Evolutionary conservation across 2,113 vertebrate genomes (phyloP).

Genomic region (Chunga burmeisteri): DNA sequence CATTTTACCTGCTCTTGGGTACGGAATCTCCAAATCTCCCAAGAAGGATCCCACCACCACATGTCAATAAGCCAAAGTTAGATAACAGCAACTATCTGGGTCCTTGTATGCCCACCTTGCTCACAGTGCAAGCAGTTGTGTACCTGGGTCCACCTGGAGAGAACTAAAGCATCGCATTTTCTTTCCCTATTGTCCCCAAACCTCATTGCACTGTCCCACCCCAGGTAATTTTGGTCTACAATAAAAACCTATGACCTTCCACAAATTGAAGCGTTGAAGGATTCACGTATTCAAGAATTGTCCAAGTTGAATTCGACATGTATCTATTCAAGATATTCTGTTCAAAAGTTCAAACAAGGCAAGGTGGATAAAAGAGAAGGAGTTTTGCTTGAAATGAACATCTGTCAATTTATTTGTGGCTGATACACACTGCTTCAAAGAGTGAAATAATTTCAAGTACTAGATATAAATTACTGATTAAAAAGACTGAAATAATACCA

Average conservation of each 20-base stretch:
- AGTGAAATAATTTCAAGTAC: not conserved
- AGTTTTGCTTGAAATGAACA: not conserved
- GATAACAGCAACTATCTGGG: not conserved
- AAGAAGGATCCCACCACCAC: not conserved
- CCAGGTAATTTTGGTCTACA: not conserved
- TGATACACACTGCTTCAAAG: not conserved
- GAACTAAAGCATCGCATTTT: not conserved
- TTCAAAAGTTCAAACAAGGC: not conserved
- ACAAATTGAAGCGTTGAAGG: not conserved
- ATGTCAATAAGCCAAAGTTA: not conserved
- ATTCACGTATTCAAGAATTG: not conserved
- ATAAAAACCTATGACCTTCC: not conserved
- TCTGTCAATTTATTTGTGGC: not conserved
- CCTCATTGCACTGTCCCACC: not conserved
- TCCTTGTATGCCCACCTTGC: not conserved
- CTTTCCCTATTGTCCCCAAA: not conserved
- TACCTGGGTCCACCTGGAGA: not conserved
- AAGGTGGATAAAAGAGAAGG: not conserved
- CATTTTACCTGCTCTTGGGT: not conserved
- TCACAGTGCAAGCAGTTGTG: not conserved
- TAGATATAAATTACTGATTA: not conserved
- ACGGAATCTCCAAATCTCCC: not conserved
- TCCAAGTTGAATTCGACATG: not conserved
- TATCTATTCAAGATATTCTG: not conserved
- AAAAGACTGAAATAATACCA: not conserved